Evolutionary conservation across 2,113 vertebrate species (phyloP), one percentile per base, ranked within the genome.

Genomic region (Paralichthys olivaceus): DNA sequence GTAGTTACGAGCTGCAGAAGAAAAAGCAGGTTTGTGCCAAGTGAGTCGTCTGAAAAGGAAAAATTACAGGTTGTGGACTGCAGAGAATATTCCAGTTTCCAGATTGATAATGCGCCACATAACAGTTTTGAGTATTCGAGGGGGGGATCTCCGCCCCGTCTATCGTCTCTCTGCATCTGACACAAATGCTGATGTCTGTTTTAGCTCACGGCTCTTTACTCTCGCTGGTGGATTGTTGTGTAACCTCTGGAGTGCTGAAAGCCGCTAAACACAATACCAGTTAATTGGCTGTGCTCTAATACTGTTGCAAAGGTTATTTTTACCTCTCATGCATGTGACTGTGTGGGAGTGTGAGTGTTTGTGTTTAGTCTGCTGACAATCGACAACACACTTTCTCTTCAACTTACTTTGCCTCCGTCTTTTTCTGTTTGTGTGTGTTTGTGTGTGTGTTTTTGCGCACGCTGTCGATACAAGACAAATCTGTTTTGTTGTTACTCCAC

Each of bases 261-360:
- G 79, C 75, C 54, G 70, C 56, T n/a, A 45, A 77, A 87, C 69
- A 80, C 75, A 75, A 79, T 65, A 45, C 26, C 45, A 58, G 57
- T 60, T 87, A 80, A 90, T 89, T 78, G 81, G 80, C 81, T 49
- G 22, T 12, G 75, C 69, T 59, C 19, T 73, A 51, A 72, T 62
- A 64, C 60, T 61, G 63, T 69, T 76, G 58, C 55, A 45, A 32
- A 43, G 45, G 56, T 47, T 85, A 75, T 90, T 85, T 90, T 85
- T 13, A 40, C 37, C 37, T 40, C 37, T 40, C 37, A 40, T 34
- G 32, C 32, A 34, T 34, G 32, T 34, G 32, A 34, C 32, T 34
- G 32, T 34, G 32, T 34, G 8, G 32, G 32, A 8, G 49, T 47
- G 40, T 54, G 22, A 20, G 54, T 57, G 74, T 32, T 82, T 72